phyloP scores from a whole-genome alignment of 1,140 invertebrate genomes.

The Micrasema longulum region DNA sequence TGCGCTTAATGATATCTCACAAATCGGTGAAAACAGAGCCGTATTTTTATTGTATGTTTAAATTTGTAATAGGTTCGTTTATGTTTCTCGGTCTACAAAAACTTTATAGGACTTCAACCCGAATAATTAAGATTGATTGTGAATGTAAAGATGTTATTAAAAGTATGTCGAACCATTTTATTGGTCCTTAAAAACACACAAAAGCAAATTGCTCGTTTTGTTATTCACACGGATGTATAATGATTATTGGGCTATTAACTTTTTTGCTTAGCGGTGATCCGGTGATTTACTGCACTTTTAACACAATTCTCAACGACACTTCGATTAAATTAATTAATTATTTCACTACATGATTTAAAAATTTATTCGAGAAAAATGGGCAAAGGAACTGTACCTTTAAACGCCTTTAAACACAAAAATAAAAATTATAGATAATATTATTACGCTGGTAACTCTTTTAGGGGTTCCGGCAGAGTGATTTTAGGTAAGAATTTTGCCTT shows the following conservation, averaged over 20 bases:
- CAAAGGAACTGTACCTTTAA: no score
- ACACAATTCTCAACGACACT: background rate
- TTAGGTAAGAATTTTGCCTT: no score
- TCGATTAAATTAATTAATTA: no score
- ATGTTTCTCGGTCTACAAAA: conserved; percentile 42
- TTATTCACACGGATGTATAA: conserved; percentile 25
- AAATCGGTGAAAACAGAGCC: conserved; percentile 15
- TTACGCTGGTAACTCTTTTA: no score
- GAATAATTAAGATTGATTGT: conserved; percentile 48
- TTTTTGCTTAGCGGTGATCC: conserved; percentile 8
- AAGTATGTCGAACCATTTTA: conserved; percentile 44
- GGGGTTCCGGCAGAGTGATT: no score
- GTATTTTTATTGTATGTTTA: conserved; percentile 51
- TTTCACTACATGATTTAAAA: no score
- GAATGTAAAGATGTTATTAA: conserved; percentile 41
- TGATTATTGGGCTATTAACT: conserved; percentile 28
- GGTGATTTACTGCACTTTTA: conserved; percentile 15
- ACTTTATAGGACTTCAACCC: conserved; percentile 47
- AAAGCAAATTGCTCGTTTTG: conserved; percentile 22
- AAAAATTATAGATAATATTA: no score
- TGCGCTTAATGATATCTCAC: conserved; percentile 10
- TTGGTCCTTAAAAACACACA: conserved; percentile 39
- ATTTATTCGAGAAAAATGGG: no score
- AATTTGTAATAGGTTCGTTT: conserved; percentile 50
- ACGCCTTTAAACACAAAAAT: no score